Evolutionary conservation across 1,140 invertebrate genomes (phyloP).

Genomic region (Schmidtea mediterranea): DNA sequence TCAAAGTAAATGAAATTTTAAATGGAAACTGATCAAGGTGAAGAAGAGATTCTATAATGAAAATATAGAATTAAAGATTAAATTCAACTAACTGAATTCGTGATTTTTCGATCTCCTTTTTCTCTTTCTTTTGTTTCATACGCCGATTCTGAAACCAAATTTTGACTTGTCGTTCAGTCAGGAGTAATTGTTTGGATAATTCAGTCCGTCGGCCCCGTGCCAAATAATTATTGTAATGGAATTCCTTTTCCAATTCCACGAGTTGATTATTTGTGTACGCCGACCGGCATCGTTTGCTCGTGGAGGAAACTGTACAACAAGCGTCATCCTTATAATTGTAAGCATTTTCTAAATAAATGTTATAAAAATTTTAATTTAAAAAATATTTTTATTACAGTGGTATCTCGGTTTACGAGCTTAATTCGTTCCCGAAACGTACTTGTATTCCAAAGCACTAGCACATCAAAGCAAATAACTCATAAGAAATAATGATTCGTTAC

Average conservation of each 20-base stretch:
- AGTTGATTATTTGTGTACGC: slow-evolving; percentile 58
- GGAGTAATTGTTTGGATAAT: slow-evolving; percentile 56
- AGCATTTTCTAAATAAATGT: no score
- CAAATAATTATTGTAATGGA: slow-evolving; percentile 38
- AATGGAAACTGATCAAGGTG: no score
- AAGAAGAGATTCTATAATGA: no score
- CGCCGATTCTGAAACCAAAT: slow-evolving; percentile 59
- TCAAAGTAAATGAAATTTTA: no score
- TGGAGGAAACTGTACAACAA: neutral
- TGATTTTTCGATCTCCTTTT: neutral
- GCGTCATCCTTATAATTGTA: no score
- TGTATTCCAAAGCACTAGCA: no score
- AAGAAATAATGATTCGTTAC: no score
- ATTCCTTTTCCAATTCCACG: slow-evolving; percentile 37
- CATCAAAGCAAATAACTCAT: no score
- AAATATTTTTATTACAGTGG: no score
- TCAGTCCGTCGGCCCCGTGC: slow-evolving; percentile 47
- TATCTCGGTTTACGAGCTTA: no score
- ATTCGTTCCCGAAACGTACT: no score
- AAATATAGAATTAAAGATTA: neutral
- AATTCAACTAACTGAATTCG: neutral
- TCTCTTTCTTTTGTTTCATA: slow-evolving; percentile 89
- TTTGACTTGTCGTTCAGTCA: slow-evolving; percentile 63
- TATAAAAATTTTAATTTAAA: no score
- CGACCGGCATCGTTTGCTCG: neutral